Evolutionary conservation across 23 tunicate genomes (phyloP).

Genomic region (Styela plicata): DNA sequence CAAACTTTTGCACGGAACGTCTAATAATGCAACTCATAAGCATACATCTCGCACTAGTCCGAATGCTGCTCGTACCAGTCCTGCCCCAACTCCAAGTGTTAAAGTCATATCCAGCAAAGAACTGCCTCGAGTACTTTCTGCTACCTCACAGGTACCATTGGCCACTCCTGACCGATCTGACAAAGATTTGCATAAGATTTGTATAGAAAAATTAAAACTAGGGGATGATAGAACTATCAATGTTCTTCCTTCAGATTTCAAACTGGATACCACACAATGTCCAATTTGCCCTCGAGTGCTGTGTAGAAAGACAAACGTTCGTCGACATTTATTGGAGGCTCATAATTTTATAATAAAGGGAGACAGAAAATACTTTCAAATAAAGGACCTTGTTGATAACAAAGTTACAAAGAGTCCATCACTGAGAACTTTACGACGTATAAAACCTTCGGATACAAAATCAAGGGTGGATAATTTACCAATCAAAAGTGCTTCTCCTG

Average conservation of each 20-base stretch:
- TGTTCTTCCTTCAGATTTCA: constrained; percentile 5
- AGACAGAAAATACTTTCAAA: constrained; percentile 20
- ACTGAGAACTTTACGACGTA: neutral
- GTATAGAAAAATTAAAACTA: constrained; percentile 10
- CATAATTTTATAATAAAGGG: constrained; percentile 26
- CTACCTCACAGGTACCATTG: neutral
- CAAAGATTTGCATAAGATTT: neutral
- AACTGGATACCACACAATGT: neutral
- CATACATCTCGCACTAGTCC: neutral
- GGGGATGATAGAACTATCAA: constrained; percentile 13
- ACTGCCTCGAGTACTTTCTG: neutral
- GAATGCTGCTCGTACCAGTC: neutral
- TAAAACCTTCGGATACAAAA: neutral
- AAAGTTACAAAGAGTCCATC: neutral
- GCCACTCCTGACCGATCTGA: neutral
- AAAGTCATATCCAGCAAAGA: neutral
- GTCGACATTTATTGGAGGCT: constrained; percentile 26
- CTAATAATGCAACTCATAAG: neutral
- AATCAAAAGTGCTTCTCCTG: neutral
- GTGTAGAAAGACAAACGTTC: constrained; percentile 21
- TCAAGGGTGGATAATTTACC: no score
- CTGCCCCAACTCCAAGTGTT: neutral
- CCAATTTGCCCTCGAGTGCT: constrained; percentile 17
- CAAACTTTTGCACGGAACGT: neutral
- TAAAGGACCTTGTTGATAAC: constrained; percentile 3